Evolutionary conservation across 2,797 vertebrate genomes (phyloP), one percentile per base, ranked within the genome.

Genomic region (Nannoperca australis): DNA sequence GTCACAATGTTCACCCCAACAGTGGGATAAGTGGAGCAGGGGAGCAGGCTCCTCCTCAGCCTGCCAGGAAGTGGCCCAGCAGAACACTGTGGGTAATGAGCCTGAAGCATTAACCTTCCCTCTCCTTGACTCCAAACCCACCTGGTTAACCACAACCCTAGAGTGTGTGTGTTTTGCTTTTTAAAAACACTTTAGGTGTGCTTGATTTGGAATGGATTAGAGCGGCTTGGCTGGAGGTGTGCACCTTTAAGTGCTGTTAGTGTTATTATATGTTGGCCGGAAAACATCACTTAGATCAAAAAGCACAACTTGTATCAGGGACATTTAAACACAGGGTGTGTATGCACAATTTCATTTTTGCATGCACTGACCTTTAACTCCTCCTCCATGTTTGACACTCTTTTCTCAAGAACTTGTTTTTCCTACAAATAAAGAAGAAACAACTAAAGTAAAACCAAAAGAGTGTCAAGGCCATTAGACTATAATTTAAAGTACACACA

Each of bases 361-460:
- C 51, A 54, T n/a, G 22, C 22, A 87, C 92, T 93, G 96, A 99
- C 98, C 97, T 99, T 99, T 91, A 99, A 86, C 78, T 99, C 98
- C 73, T 97, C 98, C 73, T 99, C 97, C 98, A 99, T 99, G 90
- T 98, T 96, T 1, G 97, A 97, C 84, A 99, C 97, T 88, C 94
- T 97, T 90, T 97, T 97, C 91, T 98, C 97, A 85, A 99, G 93
- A 82, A 93, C 95, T 88, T 97, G 94, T 85, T 97, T 98, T 93
- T 98, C 98, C 98, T 99, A 92, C 79, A 75, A 76, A 77, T 60
- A 75, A 75, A 73, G 30, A 72, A 70, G 17, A 62, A 80, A 74
- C 4, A 3, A 44, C 2, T 55, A 8, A 76, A 47, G 36, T 74
- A 17, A 70, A 56, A 30, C 36, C 32, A 7, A 20, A 22, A 20